Evolutionary conservation across 2,888 invertebrate species (phyloP).

Genomic region (Lepidocyrtoides sp.): DNA sequence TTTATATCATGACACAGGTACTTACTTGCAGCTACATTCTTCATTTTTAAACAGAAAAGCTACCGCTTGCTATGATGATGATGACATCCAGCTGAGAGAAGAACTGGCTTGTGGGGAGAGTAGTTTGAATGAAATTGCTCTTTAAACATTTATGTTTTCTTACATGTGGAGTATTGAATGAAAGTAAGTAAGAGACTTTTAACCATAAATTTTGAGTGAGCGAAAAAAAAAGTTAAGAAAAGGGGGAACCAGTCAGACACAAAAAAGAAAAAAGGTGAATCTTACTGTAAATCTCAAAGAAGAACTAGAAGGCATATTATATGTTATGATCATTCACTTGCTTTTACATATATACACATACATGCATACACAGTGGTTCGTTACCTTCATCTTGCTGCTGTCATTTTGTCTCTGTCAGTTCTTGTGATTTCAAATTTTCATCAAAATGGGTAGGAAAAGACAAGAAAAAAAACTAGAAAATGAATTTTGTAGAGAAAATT

Average conservation of each 20-base stretch:
- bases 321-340: conserved; percentile 19
- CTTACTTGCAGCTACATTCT: conserved; percentile 38
- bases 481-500: conserved; percentile 28
- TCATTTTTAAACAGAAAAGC: conserved; percentile 1
- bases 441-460: conserved; percentile 32
- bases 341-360: too few relatives aligned
- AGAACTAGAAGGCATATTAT: conserved; percentile 32
- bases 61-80: too few relatives aligned
- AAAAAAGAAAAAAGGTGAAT: conserved; percentile 6
- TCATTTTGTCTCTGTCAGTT: conserved; percentile 67
- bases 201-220: conserved; percentile 28
- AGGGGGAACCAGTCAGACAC: not conserved
- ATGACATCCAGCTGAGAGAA: conserved; percentile 48
- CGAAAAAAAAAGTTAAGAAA: not conserved
- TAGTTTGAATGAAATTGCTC: conserved; percentile 63
- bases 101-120: conserved; percentile 12
- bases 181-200: not conserved
- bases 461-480: conserved; percentile 12
- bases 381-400: conserved; percentile 42
- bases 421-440: conserved; percentile 68
- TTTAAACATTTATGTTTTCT: conserved; percentile 60
- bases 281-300: not conserved
- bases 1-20: conserved; percentile 15
- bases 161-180: not conserved
- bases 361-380: conserved; percentile 17